Base-by-base conservation (phyloP, 2,888 invertebrate species). In the Sceliomorpha sp. region DNA sequence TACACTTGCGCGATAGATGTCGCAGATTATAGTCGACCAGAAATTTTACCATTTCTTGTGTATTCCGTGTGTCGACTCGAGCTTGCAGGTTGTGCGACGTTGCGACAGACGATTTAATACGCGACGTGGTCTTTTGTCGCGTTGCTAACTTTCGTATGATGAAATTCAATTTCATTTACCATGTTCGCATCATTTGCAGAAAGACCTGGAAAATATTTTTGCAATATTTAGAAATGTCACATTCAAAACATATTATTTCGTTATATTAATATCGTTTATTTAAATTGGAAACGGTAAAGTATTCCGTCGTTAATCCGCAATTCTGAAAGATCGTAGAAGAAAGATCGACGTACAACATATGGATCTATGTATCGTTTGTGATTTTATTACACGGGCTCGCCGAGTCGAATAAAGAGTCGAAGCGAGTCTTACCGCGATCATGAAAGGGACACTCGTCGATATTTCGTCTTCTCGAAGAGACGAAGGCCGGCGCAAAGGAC, bases 1-100 rank as follows among this genome's bases (percentile, higher is more conserved):
- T 64, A 64, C 58, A 64, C 58, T 64, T 58, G 64, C 64, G 51
- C 64, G 64, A 64, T 64, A 64, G 64, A 64, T 64, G 64, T 64
- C 64, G 64, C 56, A 64, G 64, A 64, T 64, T 64, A 64, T 64
- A 64, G 56, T 64, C 64, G 64, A 56, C 31, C 44, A 14, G 64
- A 51, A 50, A 64, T 64, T 58, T 56, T 50, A 56, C 56, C 32
- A 64, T 64, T 64, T 64, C 51, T 58, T 58, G 58, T 58, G 64
- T 29, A 64, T 64, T 64, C 58, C 51, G 50, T 39, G 51, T 64
- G 64, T 64, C 58, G 56, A 64, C 56, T 56, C 40, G 50, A 50
- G 56, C 31, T 56, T 58, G 51, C 58, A 44, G 56, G 56, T 58
- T 58, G 45, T 58, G 51, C 58, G 56, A 15, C 51, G 51, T 59